Base-by-base conservation (phyloP, 2,113 vertebrate species). In the Delphinus delphis region DNA sequence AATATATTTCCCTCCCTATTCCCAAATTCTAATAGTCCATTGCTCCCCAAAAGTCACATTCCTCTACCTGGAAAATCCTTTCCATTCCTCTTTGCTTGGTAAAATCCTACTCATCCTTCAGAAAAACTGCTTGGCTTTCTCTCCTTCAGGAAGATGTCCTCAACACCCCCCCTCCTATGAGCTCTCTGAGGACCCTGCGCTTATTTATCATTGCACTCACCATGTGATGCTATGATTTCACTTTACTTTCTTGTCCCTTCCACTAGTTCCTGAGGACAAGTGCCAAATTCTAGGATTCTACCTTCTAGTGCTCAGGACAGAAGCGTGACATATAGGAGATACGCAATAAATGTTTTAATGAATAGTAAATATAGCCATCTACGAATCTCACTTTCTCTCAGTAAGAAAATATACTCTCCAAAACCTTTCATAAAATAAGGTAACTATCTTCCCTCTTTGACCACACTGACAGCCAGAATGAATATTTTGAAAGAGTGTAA, bases 371-470 rank as follows among this genome's bases (percentile, higher is more conserved):
- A 79, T 0, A 85, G 50, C 38, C 31, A 73, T 88, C 76, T 58
- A 83, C 31, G 21, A 95, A 74, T 21, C 36, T 92, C 31, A 36
- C 26, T 90, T 89, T 96, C 55, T 82, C 92, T 88, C n/a, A 62
- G 28, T 47, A 79, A 47, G 73, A 90, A 90, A 93, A 41, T 65
- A 74, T 50, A 88, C 36, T 44, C 38, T 92, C 86, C 36, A 92
- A 93, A 95, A 65, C 23, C 58, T 86, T 76, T 81, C 60, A 76
- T 68, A 76, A 96, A 77, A 90, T 21, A 65, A 15, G n/a, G n/a
- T 50, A 90, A 80, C 17, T 68, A 38, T 82, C 68, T 95, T 89
- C 41, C 58, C 77, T 36, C 25, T 90, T 60, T 89, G 83, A 96
- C n/a, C 25, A 87, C 17, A 55, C 67, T 47, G 63, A 89, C 11